Percentiles rank a stretch among this genome's conserved stretches.
phyloP scores from a whole-genome alignment of 1,140 invertebrate species.

The Drosophila orosa region DNA sequence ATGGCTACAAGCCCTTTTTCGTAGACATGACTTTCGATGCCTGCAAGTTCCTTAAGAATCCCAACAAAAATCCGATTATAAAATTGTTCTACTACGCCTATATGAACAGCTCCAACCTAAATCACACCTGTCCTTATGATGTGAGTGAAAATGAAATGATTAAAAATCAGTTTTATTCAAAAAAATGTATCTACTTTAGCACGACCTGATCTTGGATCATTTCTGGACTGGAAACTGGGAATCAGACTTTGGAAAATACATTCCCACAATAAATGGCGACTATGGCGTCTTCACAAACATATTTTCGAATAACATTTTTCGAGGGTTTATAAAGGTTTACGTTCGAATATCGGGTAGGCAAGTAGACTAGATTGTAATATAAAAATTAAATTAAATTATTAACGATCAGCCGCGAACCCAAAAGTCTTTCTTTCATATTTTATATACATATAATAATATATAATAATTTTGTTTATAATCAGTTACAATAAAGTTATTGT shows the following conservation, averaged over 20 bases:
- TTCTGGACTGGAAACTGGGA: conserved; percentile 50
- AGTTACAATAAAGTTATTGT: neutral
- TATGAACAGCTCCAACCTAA: conserved; percentile 37
- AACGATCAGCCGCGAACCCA: too few relatives aligned
- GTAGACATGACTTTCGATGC: conserved; percentile 31
- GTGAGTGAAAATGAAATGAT: conserved; percentile 26
- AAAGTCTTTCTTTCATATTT: too few relatives aligned
- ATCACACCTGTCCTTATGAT: conserved; percentile 56
- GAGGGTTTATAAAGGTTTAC: conserved; percentile 17
- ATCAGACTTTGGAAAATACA: conserved; percentile 1
- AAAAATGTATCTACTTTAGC: conserved; percentile 15
- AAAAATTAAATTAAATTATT: neutral
- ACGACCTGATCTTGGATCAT: conserved; percentile 55
- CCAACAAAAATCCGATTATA: conserved; percentile 10
- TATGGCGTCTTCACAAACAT: conserved; percentile 23
- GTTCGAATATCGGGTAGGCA: conserved; percentile 8
- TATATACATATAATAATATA: neutral
- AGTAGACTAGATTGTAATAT: neutral
- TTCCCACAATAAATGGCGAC: conserved; percentile 43
- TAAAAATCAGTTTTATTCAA: neutral
- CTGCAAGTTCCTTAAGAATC: conserved; percentile 36
- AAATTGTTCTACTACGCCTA: conserved; percentile 17
- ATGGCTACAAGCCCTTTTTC: conserved; percentile 58
- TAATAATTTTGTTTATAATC: neutral
- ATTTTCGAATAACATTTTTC: conserved; percentile 8